Base-by-base conservation (phyloP, 2,113 vertebrate genomes). In the Brachyhypopomus gauderio region DNA sequence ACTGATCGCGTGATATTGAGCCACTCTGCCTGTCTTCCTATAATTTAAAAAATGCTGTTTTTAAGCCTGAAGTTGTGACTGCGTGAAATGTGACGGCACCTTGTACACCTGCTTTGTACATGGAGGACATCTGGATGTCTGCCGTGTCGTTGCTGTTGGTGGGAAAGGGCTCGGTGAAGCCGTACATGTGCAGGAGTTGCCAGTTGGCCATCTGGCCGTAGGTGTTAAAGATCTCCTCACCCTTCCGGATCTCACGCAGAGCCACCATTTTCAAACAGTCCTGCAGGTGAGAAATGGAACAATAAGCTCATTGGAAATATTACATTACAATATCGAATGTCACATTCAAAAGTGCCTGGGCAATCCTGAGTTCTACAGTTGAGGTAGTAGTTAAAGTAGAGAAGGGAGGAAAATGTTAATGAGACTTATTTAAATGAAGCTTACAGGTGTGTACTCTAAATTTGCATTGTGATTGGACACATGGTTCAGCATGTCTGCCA, bases 151-250 rank as follows among this genome's bases (percentile, higher is more conserved):
- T 89, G 56, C 63, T 90, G 91, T 99, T 99, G 88, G 91, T 84
- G 0, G 93, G 93, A 85, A 96, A 94, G 0, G 94, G 94, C 87
- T 98, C 95, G 0, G 93, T 90, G 17, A 99, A 99, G 71, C 97
- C 97, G 0, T 98, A 99, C 98, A 99, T 99, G 60, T 98, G 97
- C 25, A 99, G 92, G 72, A 99, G 94, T 84, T 99, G 97, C 96
- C 96, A 98, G 89, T 98, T 99, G 76, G 97, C 96, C 94, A 98
- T 94, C 84, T 98, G 93, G 9, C 97, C 98, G 0, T 99, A 99
- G 0, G 97, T 99, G 91, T 99, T 99, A 83, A 99, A 99, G 30
- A 99, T 91, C 89, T 99, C 98, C 56, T 96, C 90, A 0, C 95
- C 97, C 85, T 92, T 91, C 34, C 2, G 9, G 38, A 98, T 85